Evolutionary conservation across 1,140 invertebrate species (phyloP).

Genomic region (Drosophila novamexicana): DNA sequence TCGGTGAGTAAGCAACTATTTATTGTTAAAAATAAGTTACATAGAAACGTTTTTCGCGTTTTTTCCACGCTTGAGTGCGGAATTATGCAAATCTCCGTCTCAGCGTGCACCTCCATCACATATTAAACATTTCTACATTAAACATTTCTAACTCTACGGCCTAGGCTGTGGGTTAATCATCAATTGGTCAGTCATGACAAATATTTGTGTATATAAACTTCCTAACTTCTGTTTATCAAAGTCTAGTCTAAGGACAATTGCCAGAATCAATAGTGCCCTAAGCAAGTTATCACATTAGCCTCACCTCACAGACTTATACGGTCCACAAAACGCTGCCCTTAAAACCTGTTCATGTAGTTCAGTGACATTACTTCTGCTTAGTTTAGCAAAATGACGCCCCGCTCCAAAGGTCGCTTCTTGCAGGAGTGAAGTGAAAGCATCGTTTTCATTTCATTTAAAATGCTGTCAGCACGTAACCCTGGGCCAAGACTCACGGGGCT

Average conservation of each 20-base stretch:
- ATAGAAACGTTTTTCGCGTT: too few relatives aligned
- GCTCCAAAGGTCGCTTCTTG: constrained; percentile 15
- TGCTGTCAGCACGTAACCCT: constrained; percentile 78
- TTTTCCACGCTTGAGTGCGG: too few relatives aligned
- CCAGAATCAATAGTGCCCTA: constrained; percentile 32
- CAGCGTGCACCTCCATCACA: too few relatives aligned
- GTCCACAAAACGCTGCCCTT: constrained; percentile 24
- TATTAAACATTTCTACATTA: too few relatives aligned
- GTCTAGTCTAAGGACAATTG: not conserved
- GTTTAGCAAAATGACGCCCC: constrained; percentile 60
- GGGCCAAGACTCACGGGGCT: constrained; percentile 27
- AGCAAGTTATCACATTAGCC: constrained; percentile 44
- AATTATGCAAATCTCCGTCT: too few relatives aligned
- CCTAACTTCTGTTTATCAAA: not conserved
- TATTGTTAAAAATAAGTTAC: too few relatives aligned
- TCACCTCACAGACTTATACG: constrained; percentile 24
- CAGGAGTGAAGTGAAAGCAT: constrained; percentile 76
- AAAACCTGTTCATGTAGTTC: constrained; percentile 43
- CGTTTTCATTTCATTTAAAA: constrained; percentile 81
- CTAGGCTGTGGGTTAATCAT: too few relatives aligned
- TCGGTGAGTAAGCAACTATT: too few relatives aligned
- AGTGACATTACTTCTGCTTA: constrained; percentile 74
- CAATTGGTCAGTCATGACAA: too few relatives aligned
- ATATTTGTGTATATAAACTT: not conserved
- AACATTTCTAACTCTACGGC: too few relatives aligned